A percentile compares a stretch with the other conserved stretches of the same genome.
These are phyloP conservation scores for Bos taurus DNA, from an alignment of 2,113 vertebrate genomes.

Conservation along the genomic window ARS-UCD2.0 NC_037335.1:38439001-38439500, in stretches of 20 bases:
- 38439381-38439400: conserved; percentile 36
- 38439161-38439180: conserved; percentile 54
- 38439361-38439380: conserved; percentile 52
- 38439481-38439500: background rate
- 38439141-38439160: background rate
- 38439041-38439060: background rate
- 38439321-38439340: conserved; percentile 45
- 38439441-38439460: conserved; percentile 80
- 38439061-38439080: background rate
- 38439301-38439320: conserved; percentile 53
- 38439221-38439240: conserved; percentile 93
- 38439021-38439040: background rate
- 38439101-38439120: background rate
- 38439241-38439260: conserved; percentile 80
- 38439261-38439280: conserved; percentile 75
- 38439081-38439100: background rate
- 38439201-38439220: conserved; percentile 90
- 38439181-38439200: conserved; percentile 81
- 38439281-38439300: conserved; percentile 61
- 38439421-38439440: conserved; percentile 45
- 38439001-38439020: background rate
- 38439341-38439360: conserved; percentile 16
- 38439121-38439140: background rate
- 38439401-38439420: conserved; percentile 59
- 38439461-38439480: conserved; percentile 64